These are phyloP conservation scores for Chironomus striatipennis DNA, from an alignment of 1,140 invertebrate genomes.

Conservation along the genomic window DNA sequence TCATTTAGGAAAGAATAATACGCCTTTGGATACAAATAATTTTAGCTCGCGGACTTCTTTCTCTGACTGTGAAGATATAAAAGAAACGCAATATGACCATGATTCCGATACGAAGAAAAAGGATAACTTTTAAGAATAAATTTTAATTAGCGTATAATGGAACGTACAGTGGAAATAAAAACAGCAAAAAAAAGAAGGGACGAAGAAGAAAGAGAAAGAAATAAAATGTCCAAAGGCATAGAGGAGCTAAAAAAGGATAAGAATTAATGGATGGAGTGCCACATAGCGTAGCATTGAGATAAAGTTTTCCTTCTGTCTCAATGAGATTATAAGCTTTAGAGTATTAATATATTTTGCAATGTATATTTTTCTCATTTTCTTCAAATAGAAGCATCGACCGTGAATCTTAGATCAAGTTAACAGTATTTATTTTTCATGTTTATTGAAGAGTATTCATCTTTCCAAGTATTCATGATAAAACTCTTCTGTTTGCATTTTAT, in stretches of 20 bases:
- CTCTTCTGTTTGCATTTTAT: no score
- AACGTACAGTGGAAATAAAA: not conserved
- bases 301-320: slow-evolving; percentile 11
- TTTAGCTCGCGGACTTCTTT: not conserved
- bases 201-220: not conserved
- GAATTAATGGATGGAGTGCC: not conserved
- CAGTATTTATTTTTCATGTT: not conserved
- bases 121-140: not conserved
- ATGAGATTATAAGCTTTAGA: not conserved
- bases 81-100: not conserved
- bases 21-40: not conserved
- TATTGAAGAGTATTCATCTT: not conserved
- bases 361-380: not conserved
- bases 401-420: not conserved
- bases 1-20: not conserved
- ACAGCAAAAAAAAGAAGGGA: not conserved
- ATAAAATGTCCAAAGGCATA: slow-evolving; percentile 1
- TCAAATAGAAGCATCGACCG: not conserved
- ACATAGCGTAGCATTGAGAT: not conserved
- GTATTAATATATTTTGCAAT: no score
- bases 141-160: slow-evolving; percentile 16
- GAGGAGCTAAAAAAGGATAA: slow-evolving; percentile 2
- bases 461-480: no score
- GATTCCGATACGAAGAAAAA: not conserved
- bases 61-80: not conserved